Base-by-base conservation (phyloP, 1,140 invertebrate genomes). In the Zaprionus inermis region DNA sequence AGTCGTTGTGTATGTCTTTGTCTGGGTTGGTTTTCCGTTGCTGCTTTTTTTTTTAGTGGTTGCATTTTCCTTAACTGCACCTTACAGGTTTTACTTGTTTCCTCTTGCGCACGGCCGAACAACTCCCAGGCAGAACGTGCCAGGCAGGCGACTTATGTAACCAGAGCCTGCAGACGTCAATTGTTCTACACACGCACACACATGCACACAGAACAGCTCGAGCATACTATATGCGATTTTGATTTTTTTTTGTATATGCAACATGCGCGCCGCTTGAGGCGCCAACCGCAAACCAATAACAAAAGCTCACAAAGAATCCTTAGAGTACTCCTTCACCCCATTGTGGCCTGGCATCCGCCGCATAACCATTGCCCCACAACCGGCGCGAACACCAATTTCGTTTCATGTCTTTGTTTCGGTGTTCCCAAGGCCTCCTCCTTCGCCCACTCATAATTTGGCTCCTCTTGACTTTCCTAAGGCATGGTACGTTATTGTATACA, bases 1-100 rank as follows among this genome's bases (percentile, higher is more conserved):
- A 10, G 22, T 60, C 44, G 28, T n/a, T n/a, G 24, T 28, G 24
- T 5, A 65, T 55, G 49, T 30, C 57, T 57, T 46, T 69, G 65
- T 79, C 57, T 71, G 63, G 69, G 24, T 64, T 78, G 67, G 30
- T 67, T 77, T 74, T 72, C 41, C 56, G 3, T 28, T 28, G 22
- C 22, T 24, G 22, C 22, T 24, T 24, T 28, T 54, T 60, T 52
- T 44, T 34, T 38, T 68, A 60, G 69, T 84, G 44, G 67, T 72
- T 71, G 49, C 51, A 56, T 64, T 49, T 28, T 65, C 11, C 60
- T 41, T 30, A 41, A 44, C 71, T 77, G 83, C 83, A 88, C 83
- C 83, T 88, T 79, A 88, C 84, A 89, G 79, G 83, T 89, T 86
- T 86, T 59, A 79, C 83, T 73, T 83, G 83, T 76, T 79, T 75